Evolutionary conservation across 2,113 vertebrate genomes (phyloP).

Genomic region (Mormyrus lacerda): DNA sequence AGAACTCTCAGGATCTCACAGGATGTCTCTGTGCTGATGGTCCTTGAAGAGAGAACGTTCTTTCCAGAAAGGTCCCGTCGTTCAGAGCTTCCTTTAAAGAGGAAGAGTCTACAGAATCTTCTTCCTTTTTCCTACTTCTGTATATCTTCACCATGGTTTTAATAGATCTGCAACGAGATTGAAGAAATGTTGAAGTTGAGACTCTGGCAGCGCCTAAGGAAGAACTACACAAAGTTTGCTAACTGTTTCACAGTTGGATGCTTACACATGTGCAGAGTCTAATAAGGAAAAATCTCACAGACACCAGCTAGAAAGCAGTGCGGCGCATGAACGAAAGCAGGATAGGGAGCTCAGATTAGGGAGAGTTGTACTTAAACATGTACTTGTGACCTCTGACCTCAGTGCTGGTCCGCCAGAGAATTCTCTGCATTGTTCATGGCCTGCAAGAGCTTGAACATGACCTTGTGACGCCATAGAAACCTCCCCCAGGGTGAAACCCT

Average conservation of each 20-base stretch:
- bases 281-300: neutral
- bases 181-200: neutral
- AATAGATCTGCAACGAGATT: neutral
- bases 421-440: neutral
- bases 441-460: neutral
- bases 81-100: slow-evolving; percentile 27
- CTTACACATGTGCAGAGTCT: neutral
- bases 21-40: slow-evolving; percentile 25
- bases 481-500: neutral
- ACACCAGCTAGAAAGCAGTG: neutral
- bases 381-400: slow-evolving; percentile 8
- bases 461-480: neutral
- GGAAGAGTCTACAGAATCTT: slow-evolving; percentile 15
- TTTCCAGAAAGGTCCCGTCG: neutral
- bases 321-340: neutral
- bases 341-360: neutral
- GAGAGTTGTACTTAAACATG: neutral
- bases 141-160: neutral
- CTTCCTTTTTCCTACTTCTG: slow-evolving; percentile 4
- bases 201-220: neutral
- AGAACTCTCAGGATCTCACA: slow-evolving; percentile 23
- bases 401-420: slow-evolving; percentile 9
- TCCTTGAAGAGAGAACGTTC: slow-evolving; percentile 24
- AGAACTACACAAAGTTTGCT: neutral
- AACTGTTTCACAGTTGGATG: neutral